Conservation (phyloP, 2,888 invertebrate species). For the Cheilosia impressa region DNA sequence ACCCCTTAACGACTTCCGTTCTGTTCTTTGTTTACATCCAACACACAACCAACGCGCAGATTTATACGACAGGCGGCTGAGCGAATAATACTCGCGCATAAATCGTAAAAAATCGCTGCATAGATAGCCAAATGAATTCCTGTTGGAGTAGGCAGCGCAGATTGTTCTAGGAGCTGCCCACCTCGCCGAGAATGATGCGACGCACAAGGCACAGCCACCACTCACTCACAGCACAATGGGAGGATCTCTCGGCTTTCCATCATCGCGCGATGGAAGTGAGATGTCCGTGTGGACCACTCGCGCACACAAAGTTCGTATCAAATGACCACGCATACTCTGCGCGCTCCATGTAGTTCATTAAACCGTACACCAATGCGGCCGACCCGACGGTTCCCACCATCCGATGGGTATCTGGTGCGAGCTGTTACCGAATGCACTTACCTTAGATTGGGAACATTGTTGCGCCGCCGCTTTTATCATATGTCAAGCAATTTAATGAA, state of each 20-base stretch:
- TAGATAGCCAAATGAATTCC: slow-evolving; percentile 71
- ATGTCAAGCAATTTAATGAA: slow-evolving; percentile 71
- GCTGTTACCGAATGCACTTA: slow-evolving; percentile 27
- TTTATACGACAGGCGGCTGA: slow-evolving; percentile 57
- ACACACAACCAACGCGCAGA: slow-evolving; percentile 61
- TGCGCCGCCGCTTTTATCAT: slow-evolving; percentile 59
- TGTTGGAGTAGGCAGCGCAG: slow-evolving; percentile 60
- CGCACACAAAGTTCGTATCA: slow-evolving; percentile 17
- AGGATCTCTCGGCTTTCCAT: slow-evolving; percentile 34
- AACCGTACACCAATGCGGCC: slow-evolving; percentile 13
- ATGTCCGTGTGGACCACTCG: slow-evolving; percentile 37
- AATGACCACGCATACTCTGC: slow-evolving; percentile 10
- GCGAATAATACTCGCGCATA: slow-evolving; percentile 65
- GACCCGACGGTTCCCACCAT: not conserved
- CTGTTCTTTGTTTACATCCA: slow-evolving; percentile 73
- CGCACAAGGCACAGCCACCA: not conserved
- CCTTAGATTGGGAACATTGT: slow-evolving; percentile 45
- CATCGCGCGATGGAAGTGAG: slow-evolving; percentile 46
- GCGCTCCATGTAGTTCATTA: slow-evolving; percentile 53
- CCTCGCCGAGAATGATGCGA: not conserved
- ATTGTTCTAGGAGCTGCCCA: slow-evolving; percentile 45
- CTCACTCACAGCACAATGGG: not conserved
- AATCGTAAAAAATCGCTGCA: slow-evolving; percentile 67
- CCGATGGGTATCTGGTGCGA: not conserved
- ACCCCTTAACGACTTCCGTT: slow-evolving; percentile 75